Conservation (phyloP, 1,140 invertebrate species). For the Sesamia nonagrioides region DNA sequence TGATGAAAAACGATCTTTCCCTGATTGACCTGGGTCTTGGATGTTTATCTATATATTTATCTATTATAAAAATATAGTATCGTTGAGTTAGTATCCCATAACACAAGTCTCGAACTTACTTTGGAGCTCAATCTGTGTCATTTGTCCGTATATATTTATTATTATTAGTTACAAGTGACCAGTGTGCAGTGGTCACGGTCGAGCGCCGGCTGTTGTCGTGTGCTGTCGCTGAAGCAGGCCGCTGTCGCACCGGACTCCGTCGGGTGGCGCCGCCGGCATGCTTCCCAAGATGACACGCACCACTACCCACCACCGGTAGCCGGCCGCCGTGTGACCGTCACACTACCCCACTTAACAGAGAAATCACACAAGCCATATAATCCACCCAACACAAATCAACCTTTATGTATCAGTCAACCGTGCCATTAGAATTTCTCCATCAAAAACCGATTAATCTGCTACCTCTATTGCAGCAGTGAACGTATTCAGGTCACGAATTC, state of each 20-base stretch:
- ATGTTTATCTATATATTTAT: too few species aligned
- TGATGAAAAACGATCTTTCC: too few species aligned
- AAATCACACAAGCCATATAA: conserved; percentile 29
- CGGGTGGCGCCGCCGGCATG: conserved; percentile 58
- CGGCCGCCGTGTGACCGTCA: conserved; percentile 59
- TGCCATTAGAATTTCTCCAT: conserved; percentile 20
- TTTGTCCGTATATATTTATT: too few species aligned
- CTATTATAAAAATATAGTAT: too few species aligned
- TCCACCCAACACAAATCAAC: not conserved
- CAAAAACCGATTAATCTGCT: conserved; percentile 41
- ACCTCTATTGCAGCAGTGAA: conserved; percentile 18
- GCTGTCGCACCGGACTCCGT: conserved; percentile 40
- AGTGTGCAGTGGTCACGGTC: conserved; percentile 25
- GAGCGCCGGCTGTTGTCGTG: conserved; percentile 5
- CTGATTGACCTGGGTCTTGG: too few species aligned
- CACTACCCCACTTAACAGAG: conserved; percentile 60
- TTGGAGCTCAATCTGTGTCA: too few species aligned
- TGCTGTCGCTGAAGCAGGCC: conserved; percentile 20
- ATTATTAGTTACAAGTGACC: too few species aligned
- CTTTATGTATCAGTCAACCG: conserved; percentile 13
- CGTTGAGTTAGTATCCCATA: too few species aligned
- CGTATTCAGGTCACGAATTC: conserved; percentile 49
- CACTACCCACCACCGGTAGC: conserved; percentile 21
- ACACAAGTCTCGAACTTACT: too few species aligned
- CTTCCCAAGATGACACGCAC: conserved; percentile 70